Percentiles rank a stretch among this genome's conserved stretches.
These are phyloP conservation scores for Gobio gobio DNA, from an alignment of 2,113 vertebrate genomes.

Conservation along the genomic window DNA sequence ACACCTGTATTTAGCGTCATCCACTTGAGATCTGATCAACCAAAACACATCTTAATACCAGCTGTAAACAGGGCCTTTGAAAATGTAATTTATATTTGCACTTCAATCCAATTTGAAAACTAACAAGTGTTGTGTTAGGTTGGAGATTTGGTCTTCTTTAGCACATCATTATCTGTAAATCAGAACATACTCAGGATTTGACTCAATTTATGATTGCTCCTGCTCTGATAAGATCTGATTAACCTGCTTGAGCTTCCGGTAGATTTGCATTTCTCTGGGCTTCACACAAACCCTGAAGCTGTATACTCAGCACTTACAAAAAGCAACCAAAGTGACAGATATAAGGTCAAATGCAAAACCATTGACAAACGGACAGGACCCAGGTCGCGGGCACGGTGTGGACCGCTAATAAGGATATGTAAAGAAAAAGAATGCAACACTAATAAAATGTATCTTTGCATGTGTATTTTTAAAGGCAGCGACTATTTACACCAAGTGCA, in stretches of 20 bases:
- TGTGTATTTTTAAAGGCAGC: not conserved
- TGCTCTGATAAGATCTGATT: not conserved
- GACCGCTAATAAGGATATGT: not conserved
- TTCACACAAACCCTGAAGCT: not conserved
- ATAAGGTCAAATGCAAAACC: not conserved
- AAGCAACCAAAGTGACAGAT: not conserved
- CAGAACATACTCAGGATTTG: slow-evolving; percentile 10
- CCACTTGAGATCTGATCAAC: no score
- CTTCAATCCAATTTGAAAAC: not conserved
- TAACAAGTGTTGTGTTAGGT: not conserved
- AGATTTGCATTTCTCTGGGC: not conserved
- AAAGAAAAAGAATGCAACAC: not conserved
- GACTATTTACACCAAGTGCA: no score
- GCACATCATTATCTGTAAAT: not conserved
- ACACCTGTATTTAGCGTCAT: no score
- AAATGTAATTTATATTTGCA: not conserved
- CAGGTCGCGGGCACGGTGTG: not conserved
- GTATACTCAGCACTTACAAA: not conserved
- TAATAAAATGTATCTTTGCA: not conserved
- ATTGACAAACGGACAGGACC: not conserved
- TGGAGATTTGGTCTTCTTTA: not conserved
- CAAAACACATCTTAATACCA: no score
- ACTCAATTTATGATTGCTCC: not conserved
- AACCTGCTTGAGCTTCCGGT: not conserved
- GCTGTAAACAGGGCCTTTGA: no score